Evolutionary conservation across 2,113 vertebrate species (phyloP).

Genomic region (Hemibagrus wyckioides): DNA sequence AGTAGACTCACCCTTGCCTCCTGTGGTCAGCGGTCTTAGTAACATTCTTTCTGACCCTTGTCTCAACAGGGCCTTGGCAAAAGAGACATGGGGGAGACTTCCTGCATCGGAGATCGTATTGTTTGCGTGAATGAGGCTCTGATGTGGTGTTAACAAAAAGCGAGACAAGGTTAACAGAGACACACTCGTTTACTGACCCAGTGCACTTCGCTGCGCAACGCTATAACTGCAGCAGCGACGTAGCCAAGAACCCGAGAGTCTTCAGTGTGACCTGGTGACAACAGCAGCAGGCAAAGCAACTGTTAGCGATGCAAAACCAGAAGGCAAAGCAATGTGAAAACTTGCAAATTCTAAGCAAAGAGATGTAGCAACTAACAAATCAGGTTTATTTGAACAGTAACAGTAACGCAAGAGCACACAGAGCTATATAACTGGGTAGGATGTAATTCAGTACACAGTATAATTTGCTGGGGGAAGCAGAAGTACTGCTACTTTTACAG

Average conservation of each 20-base stretch:
- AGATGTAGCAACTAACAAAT: neutral
- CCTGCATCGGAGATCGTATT: conserved; percentile 43
- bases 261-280: neutral
- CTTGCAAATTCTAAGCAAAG: neutral
- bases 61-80: neutral
- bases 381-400: neutral
- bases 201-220: neutral
- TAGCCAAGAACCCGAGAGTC: neutral
- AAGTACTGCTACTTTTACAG: too few relatives aligned
- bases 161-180: neutral
- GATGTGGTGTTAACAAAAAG: conserved; percentile 1
- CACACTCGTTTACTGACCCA: neutral
- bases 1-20: neutral
- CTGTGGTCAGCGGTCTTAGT: neutral
- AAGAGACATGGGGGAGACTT: conserved; percentile 28
- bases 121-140: conserved; percentile 35
- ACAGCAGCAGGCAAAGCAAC: neutral
- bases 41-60: neutral
- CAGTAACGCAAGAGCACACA: neutral
- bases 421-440: neutral
- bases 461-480: too few relatives aligned
- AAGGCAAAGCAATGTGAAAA: neutral
- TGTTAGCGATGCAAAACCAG: neutral
- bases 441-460: too few relatives aligned
- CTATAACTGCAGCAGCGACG: neutral